Percentiles rank a stretch among this genome's conserved stretches.
These are phyloP conservation scores for Sardinella longiceps DNA, from an alignment of 2,797 vertebrate genomes.

Conservation along the genomic window DNA sequence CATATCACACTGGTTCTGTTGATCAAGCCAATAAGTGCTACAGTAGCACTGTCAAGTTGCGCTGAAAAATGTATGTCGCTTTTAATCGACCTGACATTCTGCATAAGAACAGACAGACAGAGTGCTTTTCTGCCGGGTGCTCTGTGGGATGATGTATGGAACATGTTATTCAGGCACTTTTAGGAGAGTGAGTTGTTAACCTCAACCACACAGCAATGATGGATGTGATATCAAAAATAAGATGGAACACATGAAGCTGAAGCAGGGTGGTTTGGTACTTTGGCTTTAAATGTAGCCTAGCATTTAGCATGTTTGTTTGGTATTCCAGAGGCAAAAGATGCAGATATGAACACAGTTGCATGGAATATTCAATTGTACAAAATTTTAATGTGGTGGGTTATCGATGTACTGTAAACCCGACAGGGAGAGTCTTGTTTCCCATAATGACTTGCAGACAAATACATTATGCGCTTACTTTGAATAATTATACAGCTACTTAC, in stretches of 20 bases:
- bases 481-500: too few relatives aligned
- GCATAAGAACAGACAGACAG: background rate
- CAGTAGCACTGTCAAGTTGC: background rate
- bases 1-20: background rate
- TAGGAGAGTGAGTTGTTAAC: background rate
- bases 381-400: too few relatives aligned
- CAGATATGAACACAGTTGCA: too few relatives aligned
- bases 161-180: background rate
- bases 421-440: too few relatives aligned
- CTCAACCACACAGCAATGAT: background rate
- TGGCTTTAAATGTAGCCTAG: background rate
- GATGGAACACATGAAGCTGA: background rate
- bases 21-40: background rate
- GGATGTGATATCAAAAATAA: background rate
- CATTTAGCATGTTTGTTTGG: background rate
- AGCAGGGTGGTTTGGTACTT: background rate
- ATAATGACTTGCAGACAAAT: too few relatives aligned
- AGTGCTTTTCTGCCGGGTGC: background rate
- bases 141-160: background rate
- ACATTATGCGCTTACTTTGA: too few relatives aligned
- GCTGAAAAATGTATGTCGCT: background rate
- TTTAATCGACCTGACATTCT: background rate
- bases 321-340: too few relatives aligned
- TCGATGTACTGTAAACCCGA: too few relatives aligned
- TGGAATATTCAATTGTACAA: too few relatives aligned